These are phyloP conservation scores for Drosophila ambigua DNA, from an alignment of 1,140 invertebrate species.

Conservation along the genomic window DNA sequence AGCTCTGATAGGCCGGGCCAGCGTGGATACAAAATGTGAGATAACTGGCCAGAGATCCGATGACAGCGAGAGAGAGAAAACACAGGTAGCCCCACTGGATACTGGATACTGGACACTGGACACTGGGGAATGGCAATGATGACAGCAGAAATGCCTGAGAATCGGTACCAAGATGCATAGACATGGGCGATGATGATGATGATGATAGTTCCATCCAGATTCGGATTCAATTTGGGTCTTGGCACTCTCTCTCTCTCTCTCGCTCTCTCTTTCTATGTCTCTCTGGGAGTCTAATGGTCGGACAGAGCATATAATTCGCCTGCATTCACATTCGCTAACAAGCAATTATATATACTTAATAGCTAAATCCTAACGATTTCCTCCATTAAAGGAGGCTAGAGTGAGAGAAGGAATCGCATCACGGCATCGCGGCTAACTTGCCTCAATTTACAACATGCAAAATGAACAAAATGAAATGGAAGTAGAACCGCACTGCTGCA, in stretches of 20 bases:
- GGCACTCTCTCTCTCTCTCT: slow-evolving; percentile 11
- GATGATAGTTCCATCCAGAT: slow-evolving; percentile 2
- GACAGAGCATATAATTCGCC: slow-evolving; percentile 34
- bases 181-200: slow-evolving; percentile 19
- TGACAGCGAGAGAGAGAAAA: slow-evolving; percentile 56
- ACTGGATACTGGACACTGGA: slow-evolving; percentile 15
- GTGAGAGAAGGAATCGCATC: slow-evolving; percentile 38
- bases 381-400: slow-evolving; percentile 43
- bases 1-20: slow-evolving; percentile 59
- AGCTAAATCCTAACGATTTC: slow-evolving; percentile 69
- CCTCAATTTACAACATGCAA: slow-evolving; percentile 79
- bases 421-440: slow-evolving; percentile 53
- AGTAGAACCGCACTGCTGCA: slow-evolving; percentile 41
- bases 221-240: slow-evolving; percentile 33
- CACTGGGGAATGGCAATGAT: slow-evolving; percentile 28
- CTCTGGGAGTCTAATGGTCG: slow-evolving; percentile 13
- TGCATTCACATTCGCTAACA: slow-evolving; percentile 46
- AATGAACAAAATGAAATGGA: slow-evolving; percentile 69
- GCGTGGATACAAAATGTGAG: slow-evolving; percentile 59
- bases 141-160: slow-evolving; percentile 45
- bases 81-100: slow-evolving; percentile 53
- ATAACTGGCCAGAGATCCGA: slow-evolving; percentile 57
- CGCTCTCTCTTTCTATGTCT: neutral
- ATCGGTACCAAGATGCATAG: slow-evolving; percentile 22
- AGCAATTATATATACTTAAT: slow-evolving; percentile 72